These are phyloP conservation scores for Ips typographus DNA, from an alignment of 1,140 invertebrate genomes.

Conservation along the genomic window DNA sequence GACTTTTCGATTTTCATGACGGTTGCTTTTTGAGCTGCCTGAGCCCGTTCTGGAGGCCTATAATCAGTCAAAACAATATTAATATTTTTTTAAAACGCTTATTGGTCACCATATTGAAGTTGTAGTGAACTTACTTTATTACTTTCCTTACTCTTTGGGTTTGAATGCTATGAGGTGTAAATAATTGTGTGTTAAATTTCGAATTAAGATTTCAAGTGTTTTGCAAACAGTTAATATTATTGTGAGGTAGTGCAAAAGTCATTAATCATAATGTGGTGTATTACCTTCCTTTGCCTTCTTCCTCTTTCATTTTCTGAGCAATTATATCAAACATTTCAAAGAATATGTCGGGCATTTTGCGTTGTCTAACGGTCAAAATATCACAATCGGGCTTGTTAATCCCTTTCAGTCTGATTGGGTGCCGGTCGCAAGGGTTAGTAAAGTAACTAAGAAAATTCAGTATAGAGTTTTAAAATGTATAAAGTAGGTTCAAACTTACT, in stretches of 20 bases:
- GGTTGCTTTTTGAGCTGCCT: conserved; percentile 34
- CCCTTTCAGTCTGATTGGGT: conserved; percentile 26
- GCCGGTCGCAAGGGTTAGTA: conserved; percentile 62
- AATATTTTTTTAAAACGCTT: not conserved
- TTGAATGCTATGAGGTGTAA: not conserved
- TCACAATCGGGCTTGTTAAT: conserved; percentile 62
- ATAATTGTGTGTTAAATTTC: not conserved
- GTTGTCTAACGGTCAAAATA: conserved; percentile 58
- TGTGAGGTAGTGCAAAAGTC: not conserved
- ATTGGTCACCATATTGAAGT: conserved; percentile 4
- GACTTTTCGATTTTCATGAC: conserved; percentile 32
- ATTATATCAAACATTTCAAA: conserved; percentile 58
- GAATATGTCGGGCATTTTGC: conserved; percentile 61
- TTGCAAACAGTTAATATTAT: not conserved
- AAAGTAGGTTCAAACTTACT: conserved; percentile 36
- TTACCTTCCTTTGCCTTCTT: conserved; percentile 56
- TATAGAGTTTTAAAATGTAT: not conserved
- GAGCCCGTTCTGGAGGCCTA: conserved; percentile 43
- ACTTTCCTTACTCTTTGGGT: not conserved
- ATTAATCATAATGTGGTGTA: conserved; percentile 1
- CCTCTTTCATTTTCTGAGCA: conserved; percentile 58
- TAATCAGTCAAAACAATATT: not conserved
- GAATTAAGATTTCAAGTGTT: not conserved
- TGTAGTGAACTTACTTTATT: conserved; percentile 3
- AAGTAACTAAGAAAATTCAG: conserved; percentile 54